Evolutionary conservation across 2,797 vertebrate species (phyloP).

Genomic region (Rousettus madagascariensis): DNA sequence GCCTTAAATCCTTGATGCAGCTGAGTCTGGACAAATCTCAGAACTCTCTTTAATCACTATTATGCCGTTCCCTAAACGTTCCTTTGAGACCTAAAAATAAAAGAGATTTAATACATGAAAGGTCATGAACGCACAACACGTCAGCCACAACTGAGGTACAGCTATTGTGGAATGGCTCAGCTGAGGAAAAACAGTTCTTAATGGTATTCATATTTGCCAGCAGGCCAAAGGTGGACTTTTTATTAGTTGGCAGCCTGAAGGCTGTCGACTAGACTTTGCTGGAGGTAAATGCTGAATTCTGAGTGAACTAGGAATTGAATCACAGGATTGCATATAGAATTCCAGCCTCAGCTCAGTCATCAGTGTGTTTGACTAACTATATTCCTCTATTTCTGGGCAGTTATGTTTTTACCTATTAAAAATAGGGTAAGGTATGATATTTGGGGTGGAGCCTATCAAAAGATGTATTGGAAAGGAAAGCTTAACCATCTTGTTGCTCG

Average conservation of each 20-base stretch:
- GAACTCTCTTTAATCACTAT: neutral
- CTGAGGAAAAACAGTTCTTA: neutral
- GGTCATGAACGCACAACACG: neutral
- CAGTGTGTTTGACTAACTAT: neutral
- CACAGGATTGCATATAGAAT: neutral
- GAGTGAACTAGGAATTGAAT: neutral
- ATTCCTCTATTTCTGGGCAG: neutral
- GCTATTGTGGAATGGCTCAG: neutral
- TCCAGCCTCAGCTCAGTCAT: neutral
- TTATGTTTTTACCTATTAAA: neutral
- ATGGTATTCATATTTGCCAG: neutral
- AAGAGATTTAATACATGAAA: neutral
- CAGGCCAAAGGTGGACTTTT: neutral
- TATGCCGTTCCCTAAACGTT: neutral
- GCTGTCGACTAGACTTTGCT: neutral
- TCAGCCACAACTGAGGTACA: neutral
- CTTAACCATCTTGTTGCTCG: neutral
- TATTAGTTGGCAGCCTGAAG: neutral
- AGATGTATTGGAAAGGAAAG: neutral
- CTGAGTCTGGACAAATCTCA: neutral
- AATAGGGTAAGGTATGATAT: neutral
- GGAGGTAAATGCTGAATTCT: neutral
- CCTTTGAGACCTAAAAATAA: neutral
- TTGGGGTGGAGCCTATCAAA: neutral
- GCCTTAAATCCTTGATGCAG: neutral